phyloP scores from a whole-genome alignment of 2,113 vertebrate genomes.

The Labeo rohita region DNA sequence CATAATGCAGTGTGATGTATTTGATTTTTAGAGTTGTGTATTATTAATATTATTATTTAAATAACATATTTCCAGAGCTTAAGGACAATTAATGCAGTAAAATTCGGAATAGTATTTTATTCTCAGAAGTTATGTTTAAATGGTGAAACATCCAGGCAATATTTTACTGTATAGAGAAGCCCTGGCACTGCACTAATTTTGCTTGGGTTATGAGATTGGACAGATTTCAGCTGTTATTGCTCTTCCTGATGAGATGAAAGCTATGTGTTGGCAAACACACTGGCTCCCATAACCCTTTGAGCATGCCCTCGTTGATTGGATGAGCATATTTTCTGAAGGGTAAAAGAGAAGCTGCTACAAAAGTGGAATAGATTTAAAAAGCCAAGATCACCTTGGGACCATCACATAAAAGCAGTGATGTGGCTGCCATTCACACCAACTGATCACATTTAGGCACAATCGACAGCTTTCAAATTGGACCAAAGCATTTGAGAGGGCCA shows the following conservation, averaged over 20 bases:
- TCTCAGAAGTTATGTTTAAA: not conserved
- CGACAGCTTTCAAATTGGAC: not conserved
- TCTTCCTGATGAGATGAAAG: conserved; percentile 35
- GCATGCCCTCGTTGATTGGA: not conserved
- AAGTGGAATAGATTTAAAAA: not conserved
- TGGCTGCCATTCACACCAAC: conserved; percentile 8
- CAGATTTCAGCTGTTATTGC: conserved; percentile 35
- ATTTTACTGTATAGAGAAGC: not conserved
- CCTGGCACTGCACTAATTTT: not conserved
- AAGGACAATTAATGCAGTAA: not conserved
- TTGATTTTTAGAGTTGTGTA: not conserved
- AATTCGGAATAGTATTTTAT: not conserved
- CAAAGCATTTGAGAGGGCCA: not conserved
- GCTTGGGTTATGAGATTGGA: not conserved
- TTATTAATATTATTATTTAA: no score
- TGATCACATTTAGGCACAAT: not conserved
- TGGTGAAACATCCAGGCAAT: not conserved
- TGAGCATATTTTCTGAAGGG: conserved; percentile 1
- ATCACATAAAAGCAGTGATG: not conserved
- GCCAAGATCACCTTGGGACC: not conserved
- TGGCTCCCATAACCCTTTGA: not conserved
- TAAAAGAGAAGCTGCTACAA: not conserved
- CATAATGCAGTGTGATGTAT: not conserved
- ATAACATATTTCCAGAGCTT: no score
- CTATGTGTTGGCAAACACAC: conserved; percentile 31